phyloP scores from a whole-genome alignment of 2,113 vertebrate genomes.

The Chaetodon auriga region DNA sequence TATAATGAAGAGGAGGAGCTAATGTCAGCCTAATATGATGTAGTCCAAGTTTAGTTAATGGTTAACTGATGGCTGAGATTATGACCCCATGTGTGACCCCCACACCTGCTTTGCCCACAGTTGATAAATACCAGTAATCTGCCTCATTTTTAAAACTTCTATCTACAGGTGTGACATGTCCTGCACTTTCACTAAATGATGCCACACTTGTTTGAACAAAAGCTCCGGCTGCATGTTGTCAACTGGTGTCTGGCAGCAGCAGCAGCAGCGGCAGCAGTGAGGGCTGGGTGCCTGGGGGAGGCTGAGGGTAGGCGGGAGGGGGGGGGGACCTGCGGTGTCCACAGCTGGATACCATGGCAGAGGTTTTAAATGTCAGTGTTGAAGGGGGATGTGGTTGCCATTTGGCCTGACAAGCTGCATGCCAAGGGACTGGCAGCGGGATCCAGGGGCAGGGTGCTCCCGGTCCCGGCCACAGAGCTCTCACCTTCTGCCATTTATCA shows the following conservation, averaged over 20 bases:
- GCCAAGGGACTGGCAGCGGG: constrained; percentile 77
- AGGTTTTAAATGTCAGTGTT: constrained; percentile 86
- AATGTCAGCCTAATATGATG: neutral
- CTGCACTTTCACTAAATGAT: neutral
- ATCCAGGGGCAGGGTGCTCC: constrained; percentile 72
- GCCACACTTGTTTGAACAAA: constrained; percentile 19
- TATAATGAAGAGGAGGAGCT: neutral
- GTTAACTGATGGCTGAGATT: neutral
- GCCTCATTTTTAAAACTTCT: neutral
- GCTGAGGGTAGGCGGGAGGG: constrained; percentile 12
- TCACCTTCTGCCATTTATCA: constrained; percentile 84
- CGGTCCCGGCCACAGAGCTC: constrained; percentile 60
- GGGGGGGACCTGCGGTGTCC: constrained; percentile 57
- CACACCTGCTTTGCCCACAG: neutral
- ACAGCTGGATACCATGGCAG: constrained; percentile 83
- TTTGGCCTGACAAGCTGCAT: constrained; percentile 78
- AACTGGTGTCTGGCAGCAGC: constrained; percentile 43
- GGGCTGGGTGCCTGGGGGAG: constrained; percentile 48
- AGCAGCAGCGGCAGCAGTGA: constrained; percentile 41
- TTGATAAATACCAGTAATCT: neutral
- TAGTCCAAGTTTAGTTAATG: neutral
- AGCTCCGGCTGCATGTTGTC: constrained; percentile 38
- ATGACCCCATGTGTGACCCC: neutral
- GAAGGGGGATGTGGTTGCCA: constrained; percentile 78
- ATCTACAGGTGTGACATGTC: constrained; percentile 2